Evolutionary conservation across 53 echinoderm and acorn worm genomes (phyloP).

Genomic region (Patiria pectinifera): DNA sequence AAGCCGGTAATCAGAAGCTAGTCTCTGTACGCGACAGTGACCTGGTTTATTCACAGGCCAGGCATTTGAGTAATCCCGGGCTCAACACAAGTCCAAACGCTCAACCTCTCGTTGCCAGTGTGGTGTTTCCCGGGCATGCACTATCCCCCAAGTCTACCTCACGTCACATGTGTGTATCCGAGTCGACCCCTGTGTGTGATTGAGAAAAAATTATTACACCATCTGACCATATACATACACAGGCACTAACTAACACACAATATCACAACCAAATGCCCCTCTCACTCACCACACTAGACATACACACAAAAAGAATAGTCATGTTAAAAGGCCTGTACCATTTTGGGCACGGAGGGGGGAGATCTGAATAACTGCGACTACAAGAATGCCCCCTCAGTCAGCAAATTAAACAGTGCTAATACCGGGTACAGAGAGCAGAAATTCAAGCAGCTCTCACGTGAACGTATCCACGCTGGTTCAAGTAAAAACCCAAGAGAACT

Average conservation of each 20-base stretch:
- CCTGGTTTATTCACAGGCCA: conserved; percentile 16
- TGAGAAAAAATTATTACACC: conserved; percentile 4
- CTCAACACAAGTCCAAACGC: conserved; percentile 7
- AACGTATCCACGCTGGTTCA: no score
- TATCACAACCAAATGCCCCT: not conserved
- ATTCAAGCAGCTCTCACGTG: not conserved
- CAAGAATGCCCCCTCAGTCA: not conserved
- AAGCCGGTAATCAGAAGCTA: not conserved
- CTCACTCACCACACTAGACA: not conserved
- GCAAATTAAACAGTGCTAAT: not conserved
- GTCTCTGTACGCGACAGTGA: not conserved
- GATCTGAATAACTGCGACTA: not conserved
- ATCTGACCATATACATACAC: conserved; percentile 1
- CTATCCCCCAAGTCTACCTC: not conserved
- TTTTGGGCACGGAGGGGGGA: not conserved
- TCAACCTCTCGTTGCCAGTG: not conserved
- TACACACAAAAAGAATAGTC: not conserved
- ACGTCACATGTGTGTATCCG: not conserved
- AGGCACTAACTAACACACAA: not conserved
- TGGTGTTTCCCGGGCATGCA: not conserved
- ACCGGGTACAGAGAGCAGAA: not conserved
- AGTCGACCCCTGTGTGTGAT: not conserved
- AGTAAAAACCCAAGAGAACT: no score
- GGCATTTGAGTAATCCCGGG: conserved; percentile 47
- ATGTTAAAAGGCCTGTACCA: conserved; percentile 17